Percentiles rank a stretch among this genome's conserved stretches.
These are phyloP conservation scores for Craseonycteris thonglongyai DNA, from an alignment of 2,113 vertebrate genomes.

Conservation along the genomic window DNA sequence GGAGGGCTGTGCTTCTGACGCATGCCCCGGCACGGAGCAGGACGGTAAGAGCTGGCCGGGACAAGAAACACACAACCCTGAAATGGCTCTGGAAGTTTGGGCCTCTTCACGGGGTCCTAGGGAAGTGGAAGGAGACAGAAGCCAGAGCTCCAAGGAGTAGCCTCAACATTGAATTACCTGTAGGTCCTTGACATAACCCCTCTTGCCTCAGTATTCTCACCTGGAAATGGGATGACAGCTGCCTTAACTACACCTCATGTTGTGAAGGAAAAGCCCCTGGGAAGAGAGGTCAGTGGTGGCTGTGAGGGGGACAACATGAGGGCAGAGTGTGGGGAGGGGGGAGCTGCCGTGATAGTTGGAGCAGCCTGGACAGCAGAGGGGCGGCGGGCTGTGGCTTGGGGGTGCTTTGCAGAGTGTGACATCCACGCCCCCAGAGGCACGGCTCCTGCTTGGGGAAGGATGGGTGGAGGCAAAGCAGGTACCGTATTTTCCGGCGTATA, in stretches of 20 bases:
- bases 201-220: not conserved
- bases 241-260: not conserved
- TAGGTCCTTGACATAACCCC: not conserved
- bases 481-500: too few species aligned
- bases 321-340: not conserved
- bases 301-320: not conserved
- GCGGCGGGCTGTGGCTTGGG: not conserved
- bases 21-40: not conserved
- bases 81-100: not conserved
- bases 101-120: not conserved
- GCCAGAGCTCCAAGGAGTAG: not conserved
- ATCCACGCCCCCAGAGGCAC: not conserved
- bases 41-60: not conserved
- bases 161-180: not conserved
- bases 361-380: not conserved
- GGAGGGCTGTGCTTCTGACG: not conserved
- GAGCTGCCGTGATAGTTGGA: not conserved
- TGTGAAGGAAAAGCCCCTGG: not conserved
- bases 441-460: not conserved
- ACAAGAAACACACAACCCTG: not conserved
- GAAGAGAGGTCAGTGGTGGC: not conserved
- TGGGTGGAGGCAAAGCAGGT: not conserved
- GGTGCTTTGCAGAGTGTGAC: not conserved
- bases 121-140: not conserved
- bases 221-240: not conserved